A percentile compares a stretch with the other conserved stretches of the same genome.
Conservation (phyloP, 1,140 invertebrate genomes). For the Monomorium pharaonis region DNA sequence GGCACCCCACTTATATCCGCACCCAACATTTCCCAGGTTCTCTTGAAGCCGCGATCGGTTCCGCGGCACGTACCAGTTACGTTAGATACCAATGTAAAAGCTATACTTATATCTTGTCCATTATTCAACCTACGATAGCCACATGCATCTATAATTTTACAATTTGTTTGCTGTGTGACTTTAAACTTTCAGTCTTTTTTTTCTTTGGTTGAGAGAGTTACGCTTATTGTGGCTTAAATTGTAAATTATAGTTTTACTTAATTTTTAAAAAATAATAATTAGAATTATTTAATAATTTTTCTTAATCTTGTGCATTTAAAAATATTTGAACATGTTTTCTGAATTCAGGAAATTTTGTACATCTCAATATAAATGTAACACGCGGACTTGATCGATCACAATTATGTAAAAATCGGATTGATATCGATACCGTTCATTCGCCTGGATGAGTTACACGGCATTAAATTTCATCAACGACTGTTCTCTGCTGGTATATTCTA, state of each 20-base stretch:
- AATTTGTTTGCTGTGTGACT: conserved; percentile 18
- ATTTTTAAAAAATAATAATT: background rate
- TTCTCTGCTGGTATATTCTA: conserved; percentile 51
- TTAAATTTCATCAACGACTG: conserved; percentile 48
- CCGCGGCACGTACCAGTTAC: conserved; percentile 65
- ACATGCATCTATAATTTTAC: conserved; percentile 17
- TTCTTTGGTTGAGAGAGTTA: background rate
- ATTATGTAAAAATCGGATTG: conserved; percentile 41
- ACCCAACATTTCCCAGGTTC: conserved; percentile 57
- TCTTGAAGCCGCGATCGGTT: conserved; percentile 61
- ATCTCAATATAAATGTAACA: background rate
- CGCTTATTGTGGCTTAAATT: background rate
- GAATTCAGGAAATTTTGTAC: background rate
- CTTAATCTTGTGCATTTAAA: background rate
- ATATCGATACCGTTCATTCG: conserved; percentile 43
- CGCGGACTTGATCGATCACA: conserved; percentile 7
- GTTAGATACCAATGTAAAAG: conserved; percentile 69
- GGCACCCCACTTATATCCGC: conserved; percentile 73
- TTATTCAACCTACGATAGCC: conserved; percentile 21
- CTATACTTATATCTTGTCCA: conserved; percentile 49
- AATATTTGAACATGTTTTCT: background rate
- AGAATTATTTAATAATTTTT: background rate
- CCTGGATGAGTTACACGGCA: conserved; percentile 5
- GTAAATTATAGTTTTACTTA: background rate
- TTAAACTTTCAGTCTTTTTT: background rate